Conservation (phyloP, 1,140 invertebrate species). For the Teleogryllus occipitalis region DNA sequence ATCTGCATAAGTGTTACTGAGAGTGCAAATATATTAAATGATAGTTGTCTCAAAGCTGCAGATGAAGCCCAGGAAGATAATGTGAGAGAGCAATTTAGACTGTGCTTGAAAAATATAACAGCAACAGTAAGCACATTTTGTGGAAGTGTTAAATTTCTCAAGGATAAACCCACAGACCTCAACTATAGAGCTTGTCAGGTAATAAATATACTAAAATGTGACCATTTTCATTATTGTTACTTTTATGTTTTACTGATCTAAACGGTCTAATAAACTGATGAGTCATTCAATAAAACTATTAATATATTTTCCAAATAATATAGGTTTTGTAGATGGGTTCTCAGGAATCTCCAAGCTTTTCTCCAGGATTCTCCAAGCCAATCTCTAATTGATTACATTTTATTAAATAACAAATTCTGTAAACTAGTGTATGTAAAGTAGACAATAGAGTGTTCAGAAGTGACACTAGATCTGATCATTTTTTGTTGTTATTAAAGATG, state of each 20-base stretch:
- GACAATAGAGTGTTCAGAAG: no score
- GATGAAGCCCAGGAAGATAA: conserved; percentile 21
- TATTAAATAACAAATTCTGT: no score
- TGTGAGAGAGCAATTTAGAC: conserved; percentile 18
- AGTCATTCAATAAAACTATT: no score
- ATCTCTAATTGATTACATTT: no score
- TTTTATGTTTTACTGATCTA: background rate
- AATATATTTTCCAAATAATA: no score
- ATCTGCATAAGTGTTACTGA: conserved; percentile 21
- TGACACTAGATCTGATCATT: no score
- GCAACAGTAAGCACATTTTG: conserved; percentile 21
- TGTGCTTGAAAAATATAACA: conserved; percentile 20
- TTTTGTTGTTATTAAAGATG: no score
- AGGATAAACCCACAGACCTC: conserved; percentile 19
- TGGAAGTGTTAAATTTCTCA: conserved; percentile 21
- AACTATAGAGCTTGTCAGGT: conserved; percentile 24
- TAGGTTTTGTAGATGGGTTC: no score
- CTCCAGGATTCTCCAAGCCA: no score
- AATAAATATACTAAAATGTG: background rate
- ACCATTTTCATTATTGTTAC: background rate
- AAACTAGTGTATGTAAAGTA: no score
- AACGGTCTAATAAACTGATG: no score
- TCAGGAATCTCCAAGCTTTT: no score
- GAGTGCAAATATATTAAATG: conserved; percentile 19
- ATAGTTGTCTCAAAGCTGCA: conserved; percentile 19